These are phyloP conservation scores for Protonemura montana DNA, from an alignment of 2,888 invertebrate species.

Conservation along the genomic window DNA sequence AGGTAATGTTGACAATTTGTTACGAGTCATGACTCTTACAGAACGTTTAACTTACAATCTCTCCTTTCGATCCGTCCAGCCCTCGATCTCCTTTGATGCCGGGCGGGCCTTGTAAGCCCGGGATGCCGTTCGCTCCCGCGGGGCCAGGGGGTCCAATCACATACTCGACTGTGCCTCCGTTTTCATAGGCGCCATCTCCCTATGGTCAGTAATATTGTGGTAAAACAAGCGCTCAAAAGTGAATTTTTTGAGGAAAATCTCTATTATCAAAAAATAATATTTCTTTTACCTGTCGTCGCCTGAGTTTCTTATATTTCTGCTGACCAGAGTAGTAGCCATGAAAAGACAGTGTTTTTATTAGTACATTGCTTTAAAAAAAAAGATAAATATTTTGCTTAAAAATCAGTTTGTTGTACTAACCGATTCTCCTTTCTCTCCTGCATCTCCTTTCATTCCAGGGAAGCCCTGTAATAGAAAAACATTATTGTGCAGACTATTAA, in stretches of 20 bases:
- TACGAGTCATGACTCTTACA: no score
- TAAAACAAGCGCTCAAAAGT: slow-evolving; percentile 75
- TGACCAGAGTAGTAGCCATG: slow-evolving; percentile 54
- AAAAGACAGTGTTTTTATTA: slow-evolving; percentile 51
- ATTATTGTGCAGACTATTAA: background rate
- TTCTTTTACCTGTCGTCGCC: slow-evolving; percentile 75
- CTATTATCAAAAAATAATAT: background rate
- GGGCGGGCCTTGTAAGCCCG: slow-evolving; percentile 82
- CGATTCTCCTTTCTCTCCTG: slow-evolving; percentile 92
- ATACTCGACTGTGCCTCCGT: slow-evolving; percentile 55
- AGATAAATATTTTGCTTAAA: slow-evolving; percentile 48
- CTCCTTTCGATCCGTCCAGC: slow-evolving; percentile 82
- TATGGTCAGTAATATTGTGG: slow-evolving; percentile 59
- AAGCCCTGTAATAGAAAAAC: slow-evolving; percentile 67
- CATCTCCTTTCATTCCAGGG: slow-evolving; percentile 89
- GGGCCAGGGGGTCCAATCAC: slow-evolving; percentile 73
- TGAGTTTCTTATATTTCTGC: slow-evolving; percentile 85
- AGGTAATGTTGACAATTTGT: no score
- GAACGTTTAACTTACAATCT: slow-evolving; percentile 69
- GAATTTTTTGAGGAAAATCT: background rate
- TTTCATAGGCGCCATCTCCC: slow-evolving; percentile 83
- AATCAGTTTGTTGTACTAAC: slow-evolving; percentile 64
- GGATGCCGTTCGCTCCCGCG: slow-evolving; percentile 75
- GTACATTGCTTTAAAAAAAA: slow-evolving; percentile 41
- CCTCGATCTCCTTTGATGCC: slow-evolving; percentile 88